Conservation (phyloP, 2,113 vertebrate species). For the Datnioides undecimradiatus region DNA sequence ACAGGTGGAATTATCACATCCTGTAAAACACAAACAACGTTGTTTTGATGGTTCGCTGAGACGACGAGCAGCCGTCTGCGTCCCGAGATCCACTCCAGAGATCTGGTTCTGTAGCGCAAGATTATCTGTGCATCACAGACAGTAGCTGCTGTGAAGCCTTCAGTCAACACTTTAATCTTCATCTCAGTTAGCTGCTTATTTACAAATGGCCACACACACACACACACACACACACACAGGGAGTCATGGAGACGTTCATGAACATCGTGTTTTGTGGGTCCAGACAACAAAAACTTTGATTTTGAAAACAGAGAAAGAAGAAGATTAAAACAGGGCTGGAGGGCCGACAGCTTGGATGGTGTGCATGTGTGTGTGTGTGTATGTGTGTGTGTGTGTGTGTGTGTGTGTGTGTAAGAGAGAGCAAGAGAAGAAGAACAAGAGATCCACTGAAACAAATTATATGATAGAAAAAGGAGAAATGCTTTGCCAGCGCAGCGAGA, state of each 20-base stretch:
- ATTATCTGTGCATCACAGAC: background rate
- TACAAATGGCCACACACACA: background rate
- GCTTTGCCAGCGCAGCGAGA: background rate
- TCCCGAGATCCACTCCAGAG: background rate
- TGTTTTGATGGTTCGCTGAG: too few species aligned
- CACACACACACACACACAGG: background rate
- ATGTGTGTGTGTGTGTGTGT: constrained; percentile 1
- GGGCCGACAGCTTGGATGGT: background rate
- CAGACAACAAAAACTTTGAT: background rate
- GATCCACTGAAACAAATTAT: background rate
- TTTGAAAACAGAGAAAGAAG: background rate
- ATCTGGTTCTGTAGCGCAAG: background rate
- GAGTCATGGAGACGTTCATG: too few species aligned
- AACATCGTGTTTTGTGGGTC: background rate
- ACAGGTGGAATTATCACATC: background rate
- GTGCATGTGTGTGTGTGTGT: background rate
- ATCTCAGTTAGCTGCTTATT: background rate
- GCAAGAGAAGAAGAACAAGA: background rate
- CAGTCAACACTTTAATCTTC: background rate
- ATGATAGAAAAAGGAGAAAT: background rate
- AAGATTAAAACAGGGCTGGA: background rate
- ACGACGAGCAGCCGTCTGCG: background rate
- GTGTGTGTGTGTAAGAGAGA: background rate
- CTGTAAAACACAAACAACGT: background rate
- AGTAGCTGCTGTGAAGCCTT: background rate